Conservation (phyloP, 2,888 invertebrate genomes). For the Acronicta leporina region DNA sequence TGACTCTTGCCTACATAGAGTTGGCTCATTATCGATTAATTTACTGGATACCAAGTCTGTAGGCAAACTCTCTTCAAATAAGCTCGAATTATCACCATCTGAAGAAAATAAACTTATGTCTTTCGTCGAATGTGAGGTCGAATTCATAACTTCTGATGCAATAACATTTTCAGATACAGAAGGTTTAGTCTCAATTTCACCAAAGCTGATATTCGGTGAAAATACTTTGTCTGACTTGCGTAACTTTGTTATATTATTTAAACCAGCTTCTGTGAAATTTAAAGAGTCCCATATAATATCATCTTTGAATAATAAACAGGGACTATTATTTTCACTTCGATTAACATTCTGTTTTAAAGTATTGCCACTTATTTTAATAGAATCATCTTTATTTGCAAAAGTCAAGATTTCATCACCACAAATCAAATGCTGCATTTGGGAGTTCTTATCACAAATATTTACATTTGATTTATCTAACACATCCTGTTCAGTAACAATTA, state of each 20-base stretch:
- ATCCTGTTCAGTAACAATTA: conserved; percentile 1
- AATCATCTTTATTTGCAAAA: conserved; percentile 10
- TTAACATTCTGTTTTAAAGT: conserved; percentile 12
- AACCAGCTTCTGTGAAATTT: conserved; percentile 72
- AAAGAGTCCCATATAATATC: conserved; percentile 80
- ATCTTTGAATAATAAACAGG: conserved; percentile 55
- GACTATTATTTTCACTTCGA: conserved; percentile 25
- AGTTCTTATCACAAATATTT: background rate
- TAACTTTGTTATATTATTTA: conserved; percentile 72
- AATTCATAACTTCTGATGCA: conserved; percentile 39
- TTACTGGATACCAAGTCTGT: conserved; percentile 86
- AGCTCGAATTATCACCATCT: conserved; percentile 85
- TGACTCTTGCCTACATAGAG: conserved; percentile 46
- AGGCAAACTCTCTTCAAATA: conserved; percentile 89
- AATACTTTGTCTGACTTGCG: conserved; percentile 65
- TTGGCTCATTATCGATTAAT: conserved; percentile 75
- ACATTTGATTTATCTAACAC: background rate
- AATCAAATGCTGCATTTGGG: background rate
- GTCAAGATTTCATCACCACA: conserved; percentile 3
- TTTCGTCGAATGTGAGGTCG: conserved; percentile 65
- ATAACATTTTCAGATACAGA: conserved; percentile 28
- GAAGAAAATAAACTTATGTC: conserved; percentile 83
- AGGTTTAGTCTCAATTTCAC: conserved; percentile 65
- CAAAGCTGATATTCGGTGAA: conserved; percentile 80
- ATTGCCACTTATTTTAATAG: conserved; percentile 10